phyloP scores from a whole-genome alignment of 2,888 invertebrate species.

The Tribolium freemani region DNA sequence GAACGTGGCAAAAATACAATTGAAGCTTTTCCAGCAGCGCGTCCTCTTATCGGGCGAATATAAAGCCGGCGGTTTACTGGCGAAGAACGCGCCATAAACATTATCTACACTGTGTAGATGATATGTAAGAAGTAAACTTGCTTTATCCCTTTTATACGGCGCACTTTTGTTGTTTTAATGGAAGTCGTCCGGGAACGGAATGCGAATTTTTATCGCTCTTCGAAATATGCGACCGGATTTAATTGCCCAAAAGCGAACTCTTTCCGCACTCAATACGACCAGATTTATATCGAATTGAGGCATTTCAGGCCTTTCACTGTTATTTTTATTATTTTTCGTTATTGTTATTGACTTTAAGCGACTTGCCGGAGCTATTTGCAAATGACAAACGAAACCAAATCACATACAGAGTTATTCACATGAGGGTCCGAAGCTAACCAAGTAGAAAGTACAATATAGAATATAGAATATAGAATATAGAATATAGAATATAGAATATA shows the following conservation, averaged over 20 bases:
- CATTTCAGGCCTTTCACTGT: background rate
- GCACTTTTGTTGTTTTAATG: conserved; percentile 54
- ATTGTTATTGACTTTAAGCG: background rate
- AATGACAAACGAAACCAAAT: no score
- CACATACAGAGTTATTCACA: no score
- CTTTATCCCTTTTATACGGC: conserved; percentile 56
- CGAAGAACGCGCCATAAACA: conserved; percentile 62
- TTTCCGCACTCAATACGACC: background rate
- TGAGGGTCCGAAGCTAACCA: no score
- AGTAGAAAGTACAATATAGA: no score
- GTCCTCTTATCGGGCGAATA: conserved; percentile 51
- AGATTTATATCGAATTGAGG: conserved; percentile 7
- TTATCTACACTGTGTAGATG: conserved; percentile 61
- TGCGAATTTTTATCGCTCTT: background rate
- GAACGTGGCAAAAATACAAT: conserved; percentile 50
- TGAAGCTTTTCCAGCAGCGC: conserved; percentile 33
- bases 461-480: no score
- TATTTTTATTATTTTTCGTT: conserved; percentile 6
- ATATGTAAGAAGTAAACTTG: conserved; percentile 60
- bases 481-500: no score
- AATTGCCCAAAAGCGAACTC: conserved; percentile 1
- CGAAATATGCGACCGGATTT: conserved; percentile 13
- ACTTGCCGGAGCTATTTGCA: no score
- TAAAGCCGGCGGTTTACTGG: conserved; percentile 58
- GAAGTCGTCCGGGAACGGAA: conserved; percentile 34